phyloP scores from a whole-genome alignment of 2,113 vertebrate species.

The Bubo scandiacus region DNA sequence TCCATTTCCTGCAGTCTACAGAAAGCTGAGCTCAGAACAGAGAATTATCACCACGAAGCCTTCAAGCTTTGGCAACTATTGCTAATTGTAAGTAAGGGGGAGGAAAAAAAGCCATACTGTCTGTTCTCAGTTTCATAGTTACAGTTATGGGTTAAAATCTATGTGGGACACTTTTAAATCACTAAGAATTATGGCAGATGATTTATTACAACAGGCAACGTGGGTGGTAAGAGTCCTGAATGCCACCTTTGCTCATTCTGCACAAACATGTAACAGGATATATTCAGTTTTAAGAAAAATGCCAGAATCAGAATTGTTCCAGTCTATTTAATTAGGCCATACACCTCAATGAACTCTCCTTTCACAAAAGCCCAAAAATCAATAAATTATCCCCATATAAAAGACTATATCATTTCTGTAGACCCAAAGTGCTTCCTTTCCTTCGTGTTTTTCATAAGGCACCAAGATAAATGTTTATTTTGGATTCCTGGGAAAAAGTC shows the following conservation, averaged over 20 bases:
- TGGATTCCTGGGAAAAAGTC: constrained; percentile 59
- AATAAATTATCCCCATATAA: constrained; percentile 76
- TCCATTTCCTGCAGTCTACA: background rate
- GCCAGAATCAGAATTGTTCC: background rate
- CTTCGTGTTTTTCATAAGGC: constrained; percentile 69
- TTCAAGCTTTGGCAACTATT: background rate
- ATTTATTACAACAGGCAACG: background rate
- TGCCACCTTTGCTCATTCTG: constrained; percentile 9
- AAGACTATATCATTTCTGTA: constrained; percentile 7
- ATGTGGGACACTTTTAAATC: background rate
- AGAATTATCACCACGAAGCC: too few relatives aligned
- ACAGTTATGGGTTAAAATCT: background rate
- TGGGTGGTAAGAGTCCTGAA: constrained; percentile 2
- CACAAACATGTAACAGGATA: background rate
- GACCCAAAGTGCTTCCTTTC: constrained; percentile 51
- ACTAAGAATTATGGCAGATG: background rate
- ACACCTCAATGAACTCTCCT: constrained; percentile 47
- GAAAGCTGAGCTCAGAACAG: background rate
- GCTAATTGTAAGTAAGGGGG: background rate
- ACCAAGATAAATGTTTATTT: constrained; percentile 81
- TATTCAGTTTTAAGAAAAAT: background rate
- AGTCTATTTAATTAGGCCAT: constrained; percentile 27
- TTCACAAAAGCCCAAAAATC: constrained; percentile 67
- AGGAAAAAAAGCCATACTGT: background rate
- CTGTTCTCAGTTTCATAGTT: background rate